A percentile compares a stretch with the other conserved stretches of the same genome.
phyloP scores from a whole-genome alignment of 2,888 invertebrate species.

The Dorcus parallelipipedus region DNA sequence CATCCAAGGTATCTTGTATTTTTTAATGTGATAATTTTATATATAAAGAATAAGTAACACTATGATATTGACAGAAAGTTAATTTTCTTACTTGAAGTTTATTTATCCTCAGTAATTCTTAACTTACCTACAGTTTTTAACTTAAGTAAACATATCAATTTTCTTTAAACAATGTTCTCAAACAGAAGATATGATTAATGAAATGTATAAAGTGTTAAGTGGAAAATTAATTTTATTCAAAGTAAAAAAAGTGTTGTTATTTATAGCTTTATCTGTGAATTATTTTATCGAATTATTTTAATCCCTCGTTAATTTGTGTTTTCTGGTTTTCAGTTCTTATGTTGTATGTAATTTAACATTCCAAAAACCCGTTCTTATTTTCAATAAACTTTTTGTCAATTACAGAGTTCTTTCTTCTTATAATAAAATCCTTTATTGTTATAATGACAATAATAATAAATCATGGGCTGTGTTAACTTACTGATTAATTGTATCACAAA shows the following conservation, averaged over 20 bases:
- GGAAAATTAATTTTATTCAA: too few species aligned
- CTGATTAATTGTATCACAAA: too few species aligned
- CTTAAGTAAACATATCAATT: too few species aligned
- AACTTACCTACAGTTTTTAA: slow-evolving; percentile 5
- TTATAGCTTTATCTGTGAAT: background rate
- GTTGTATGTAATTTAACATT: slow-evolving; percentile 10
- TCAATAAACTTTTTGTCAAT: slow-evolving; percentile 13
- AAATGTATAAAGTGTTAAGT: too few species aligned
- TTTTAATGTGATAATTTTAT: slow-evolving; percentile 34
- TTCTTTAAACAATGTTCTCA: too few species aligned
- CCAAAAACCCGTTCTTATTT: slow-evolving; percentile 7
- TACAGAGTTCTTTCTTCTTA: background rate
- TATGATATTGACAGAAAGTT: slow-evolving; percentile 7
- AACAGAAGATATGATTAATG: too few species aligned
- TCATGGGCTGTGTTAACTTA: too few species aligned
- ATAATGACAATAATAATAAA: too few species aligned
- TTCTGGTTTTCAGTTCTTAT: background rate
- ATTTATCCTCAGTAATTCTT: background rate
- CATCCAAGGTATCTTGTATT: slow-evolving; percentile 34
- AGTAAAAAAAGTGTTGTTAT: background rate
- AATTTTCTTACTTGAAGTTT: background rate
- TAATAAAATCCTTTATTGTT: background rate
- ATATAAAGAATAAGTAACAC: slow-evolving; percentile 19
- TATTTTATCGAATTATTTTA: background rate
- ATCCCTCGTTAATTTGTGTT: background rate